Evolutionary conservation across 2,888 invertebrate species (phyloP), one percentile per base, ranked within the genome.

Genomic region (Mesorhabditis belari): DNA sequence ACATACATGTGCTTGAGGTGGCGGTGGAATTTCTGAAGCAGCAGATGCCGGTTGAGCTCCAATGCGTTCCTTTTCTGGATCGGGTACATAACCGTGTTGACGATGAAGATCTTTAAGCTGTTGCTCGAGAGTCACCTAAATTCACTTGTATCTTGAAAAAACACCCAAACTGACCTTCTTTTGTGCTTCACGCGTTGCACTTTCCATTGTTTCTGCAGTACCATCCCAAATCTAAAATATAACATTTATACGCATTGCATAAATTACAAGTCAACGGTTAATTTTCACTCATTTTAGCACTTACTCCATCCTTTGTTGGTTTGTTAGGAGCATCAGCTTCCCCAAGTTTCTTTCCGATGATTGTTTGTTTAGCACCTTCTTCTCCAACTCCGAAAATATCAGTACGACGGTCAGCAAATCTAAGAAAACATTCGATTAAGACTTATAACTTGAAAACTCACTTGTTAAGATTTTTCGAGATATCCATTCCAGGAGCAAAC

Each of bases 371-470:
- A 9, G 81, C 78, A 26, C 76, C 77, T 35, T 67, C 64, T 82
- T 92, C 92, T 62, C 96, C 96, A 66, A 92, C 91, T 84, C 98
- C 98, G 85, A 99, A 99, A 83, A 98, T 98, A 86, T 98, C 98
- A 1, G 98, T 96, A 88, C 98, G 92, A 73, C 98, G 87, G 82
- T 98, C 96, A 0, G 98, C 98, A 78, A 98, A 74, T 49, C 68
- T 69, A 85, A 81, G 91, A 1, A n/a, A 35, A n/a, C 44, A n/a
- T 17, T 35, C n/a, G 89, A 82, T 93, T 93, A 80, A 98, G 87
- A 80, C 91, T 28, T 19, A 6, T 19, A 55, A 12, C n/a, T n/a
- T n/a, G n/a, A 27, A 17, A 5, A 44, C 54, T 9, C 24, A 67
- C 62, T 66, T 64, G 26, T 64, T 69, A 80, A 98, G 87, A 80